phyloP scores from a whole-genome alignment of 2,797 vertebrate genomes.

The Acipenser oxyrinchus region DNA sequence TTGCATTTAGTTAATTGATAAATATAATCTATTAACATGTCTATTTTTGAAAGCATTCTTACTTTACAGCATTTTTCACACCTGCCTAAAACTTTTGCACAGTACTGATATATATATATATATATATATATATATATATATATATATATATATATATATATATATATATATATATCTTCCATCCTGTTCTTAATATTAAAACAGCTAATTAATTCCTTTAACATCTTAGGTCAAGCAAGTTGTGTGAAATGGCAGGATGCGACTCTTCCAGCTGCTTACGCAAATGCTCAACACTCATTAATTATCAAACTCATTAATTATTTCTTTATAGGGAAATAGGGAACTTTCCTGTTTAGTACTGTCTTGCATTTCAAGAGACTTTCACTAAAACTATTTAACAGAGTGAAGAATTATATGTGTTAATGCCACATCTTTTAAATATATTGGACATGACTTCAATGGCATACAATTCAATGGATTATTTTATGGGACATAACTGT shows the following conservation, averaged over 20 bases:
- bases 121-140: too few species aligned
- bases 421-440: not conserved
- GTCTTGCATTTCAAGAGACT: not conserved
- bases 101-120: too few species aligned
- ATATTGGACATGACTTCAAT: not conserved
- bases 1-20: too few species aligned
- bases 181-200: conserved; percentile 11
- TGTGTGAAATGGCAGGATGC: conserved; percentile 17
- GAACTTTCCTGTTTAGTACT: not conserved
- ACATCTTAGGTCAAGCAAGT: conserved; percentile 10
- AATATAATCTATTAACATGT: too few species aligned
- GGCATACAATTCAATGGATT: not conserved
- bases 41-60: too few species aligned
- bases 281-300: conserved; percentile 14
- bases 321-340: conserved; percentile 5
- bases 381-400: not conserved
- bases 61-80: too few species aligned
- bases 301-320: conserved; percentile 12
- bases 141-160: not conserved
- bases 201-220: conserved; percentile 17
- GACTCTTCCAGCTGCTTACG: conserved; percentile 9
- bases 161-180: too few species aligned
- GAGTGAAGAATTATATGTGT: not conserved
- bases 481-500: too few species aligned
- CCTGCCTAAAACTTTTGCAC: too few species aligned